Conservation (phyloP, 2,113 vertebrate genomes). For the Paraplagusia blochii region DNA sequence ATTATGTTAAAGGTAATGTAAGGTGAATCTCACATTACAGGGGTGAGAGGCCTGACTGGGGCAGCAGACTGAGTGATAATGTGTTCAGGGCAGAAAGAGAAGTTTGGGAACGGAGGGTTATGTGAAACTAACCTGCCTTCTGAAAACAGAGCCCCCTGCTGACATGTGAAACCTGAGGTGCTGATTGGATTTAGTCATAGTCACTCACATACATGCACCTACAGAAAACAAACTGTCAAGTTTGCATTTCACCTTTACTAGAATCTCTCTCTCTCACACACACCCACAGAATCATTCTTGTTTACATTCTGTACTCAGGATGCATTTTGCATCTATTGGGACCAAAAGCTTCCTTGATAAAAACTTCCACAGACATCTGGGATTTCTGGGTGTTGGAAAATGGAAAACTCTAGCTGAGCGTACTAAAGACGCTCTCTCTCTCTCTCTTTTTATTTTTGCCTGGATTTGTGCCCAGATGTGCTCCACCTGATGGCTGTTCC, state of each 20-base stretch:
- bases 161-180: constrained; percentile 36
- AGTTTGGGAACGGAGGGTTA: constrained; percentile 14
- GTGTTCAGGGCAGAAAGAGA: constrained; percentile 40
- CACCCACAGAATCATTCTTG: background rate
- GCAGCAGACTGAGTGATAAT: constrained; percentile 37
- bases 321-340: constrained; percentile 24
- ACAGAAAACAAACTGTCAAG: background rate
- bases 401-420: constrained; percentile 53
- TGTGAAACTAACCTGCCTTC: constrained; percentile 48
- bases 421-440: constrained; percentile 48
- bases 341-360: constrained; percentile 57
- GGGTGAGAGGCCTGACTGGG: constrained; percentile 24
- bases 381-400: constrained; percentile 21
- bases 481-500: constrained; percentile 64
- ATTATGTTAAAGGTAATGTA: constrained; percentile 25
- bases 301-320: constrained; percentile 9
- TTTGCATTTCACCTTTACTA: background rate
- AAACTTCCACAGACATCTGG: constrained; percentile 67
- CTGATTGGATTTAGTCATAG: constrained; percentile 17
- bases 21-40: constrained; percentile 14
- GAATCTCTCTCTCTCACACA: constrained; percentile 6
- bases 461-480: constrained; percentile 44
- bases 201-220: background rate
- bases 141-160: constrained; percentile 42
- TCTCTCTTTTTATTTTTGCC: constrained; percentile 54